Evolutionary conservation across 1,140 invertebrate genomes (phyloP).

Genomic region (Papilio xuthus): DNA sequence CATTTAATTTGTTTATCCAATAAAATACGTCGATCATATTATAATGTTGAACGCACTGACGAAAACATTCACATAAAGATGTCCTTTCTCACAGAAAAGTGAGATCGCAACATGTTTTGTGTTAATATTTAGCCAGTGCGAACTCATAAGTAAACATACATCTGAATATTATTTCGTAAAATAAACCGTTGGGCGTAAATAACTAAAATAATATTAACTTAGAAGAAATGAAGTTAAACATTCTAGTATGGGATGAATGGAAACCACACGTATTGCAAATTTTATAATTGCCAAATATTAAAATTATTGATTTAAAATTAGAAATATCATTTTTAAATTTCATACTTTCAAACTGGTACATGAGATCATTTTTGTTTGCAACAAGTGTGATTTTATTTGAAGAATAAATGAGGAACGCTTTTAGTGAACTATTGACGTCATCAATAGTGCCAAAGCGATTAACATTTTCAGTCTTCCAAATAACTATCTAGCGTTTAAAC

Average conservation of each 20-base stretch:
- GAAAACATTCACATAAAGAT: background rate
- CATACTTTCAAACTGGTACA: slow-evolving; percentile 1
- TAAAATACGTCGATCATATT: slow-evolving; percentile 24
- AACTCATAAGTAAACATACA: background rate
- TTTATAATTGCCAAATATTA: slow-evolving; percentile 34
- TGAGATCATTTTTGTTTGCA: slow-evolving; percentile 38
- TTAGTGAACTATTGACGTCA: slow-evolving; percentile 66
- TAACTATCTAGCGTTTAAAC: slow-evolving; percentile 51
- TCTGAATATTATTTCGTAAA: slow-evolving; percentile 21
- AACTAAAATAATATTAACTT: slow-evolving; percentile 75
- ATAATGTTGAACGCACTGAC: background rate
- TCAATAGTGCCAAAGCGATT: slow-evolving; percentile 71
- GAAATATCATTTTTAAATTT: slow-evolving; percentile 8
- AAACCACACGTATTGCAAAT: slow-evolving; percentile 46
- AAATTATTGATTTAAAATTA: slow-evolving; percentile 12
- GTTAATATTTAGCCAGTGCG: background rate
- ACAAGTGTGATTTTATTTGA: slow-evolving; percentile 48
- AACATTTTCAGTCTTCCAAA: slow-evolving; percentile 64
- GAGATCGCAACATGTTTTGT: background rate
- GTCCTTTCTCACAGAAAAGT: background rate
- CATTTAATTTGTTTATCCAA: background rate
- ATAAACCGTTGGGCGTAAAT: slow-evolving; percentile 48
- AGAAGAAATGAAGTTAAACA: slow-evolving; percentile 66
- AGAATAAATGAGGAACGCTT: slow-evolving; percentile 56
- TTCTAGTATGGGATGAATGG: slow-evolving; percentile 57